Evolutionary conservation across 2,888 invertebrate genomes (phyloP), one percentile per base, ranked within the genome.

Genomic region (Diarsia mendica): DNA sequence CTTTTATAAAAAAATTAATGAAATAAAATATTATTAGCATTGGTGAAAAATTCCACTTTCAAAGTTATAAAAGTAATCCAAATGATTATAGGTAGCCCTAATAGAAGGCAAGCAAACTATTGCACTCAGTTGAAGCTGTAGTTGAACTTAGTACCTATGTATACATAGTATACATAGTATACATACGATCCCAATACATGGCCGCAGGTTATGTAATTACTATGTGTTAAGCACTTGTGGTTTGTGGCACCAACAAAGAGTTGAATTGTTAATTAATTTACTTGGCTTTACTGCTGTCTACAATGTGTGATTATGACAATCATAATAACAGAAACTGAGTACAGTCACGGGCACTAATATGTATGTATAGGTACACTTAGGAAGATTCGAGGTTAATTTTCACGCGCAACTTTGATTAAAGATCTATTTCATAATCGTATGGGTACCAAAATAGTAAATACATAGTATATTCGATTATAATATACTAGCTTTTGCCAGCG

Each of bases 201-300:
- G 39, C 33, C 18, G 10, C 3, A 33, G 33, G 53, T 61, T 69
- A 76, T 80, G 64, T 83, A 86, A 82, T 84, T 78, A 69, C 75
- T 73, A 77, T 65, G 77, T 83, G 77, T 74, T 83, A 75, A 66
- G 78, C 77, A 83, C 79, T 88, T 88, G 88, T 82, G 88, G 88
- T 88, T 88, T 83, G 84, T 79, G 80, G 75, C 69, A 28, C 70
- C 63, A 72, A 84, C 86, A 85, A 88, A 88, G 85, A 85, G 72
- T 84, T 67, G 63, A 76, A 77, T 80, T 78, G 78, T 69, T 83
- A 82, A 87, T 88, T 86, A 84, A 85, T 87, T 80, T 79, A 79
- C 79, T 78, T 58, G 67, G 68, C 58, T 78, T 78, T 70, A 28
- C n/a, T 58, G n/a, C 69, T 67, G 76, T 82, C 69, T 67, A 71